Conservation (phyloP, 1,140 invertebrate species). For the Helicoverpa armigera region DNA sequence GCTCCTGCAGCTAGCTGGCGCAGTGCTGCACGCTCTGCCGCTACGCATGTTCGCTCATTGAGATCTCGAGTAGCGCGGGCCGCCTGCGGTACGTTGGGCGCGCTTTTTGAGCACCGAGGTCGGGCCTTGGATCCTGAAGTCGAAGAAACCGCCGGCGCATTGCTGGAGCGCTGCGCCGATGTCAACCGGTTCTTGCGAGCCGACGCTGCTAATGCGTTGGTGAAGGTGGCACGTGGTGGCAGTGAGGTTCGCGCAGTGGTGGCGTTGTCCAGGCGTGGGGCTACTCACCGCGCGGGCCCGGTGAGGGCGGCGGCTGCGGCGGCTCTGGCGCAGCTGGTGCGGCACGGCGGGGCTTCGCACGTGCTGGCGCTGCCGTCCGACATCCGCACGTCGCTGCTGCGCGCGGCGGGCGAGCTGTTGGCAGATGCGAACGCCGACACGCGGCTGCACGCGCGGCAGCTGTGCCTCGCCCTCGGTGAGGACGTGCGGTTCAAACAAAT, state of each 20-base stretch:
- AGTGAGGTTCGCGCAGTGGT: slow-evolving; percentile 77
- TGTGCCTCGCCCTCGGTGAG: slow-evolving; percentile 88
- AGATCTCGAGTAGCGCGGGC: slow-evolving; percentile 96
- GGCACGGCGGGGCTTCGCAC: slow-evolving; percentile 91
- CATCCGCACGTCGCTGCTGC: slow-evolving; percentile 92
- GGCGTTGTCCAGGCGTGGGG: slow-evolving; percentile 86
- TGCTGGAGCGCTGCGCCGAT: slow-evolving; percentile 96
- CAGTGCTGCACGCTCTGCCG: slow-evolving; percentile 89
- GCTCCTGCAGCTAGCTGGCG: slow-evolving; percentile 87
- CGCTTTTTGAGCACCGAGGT: slow-evolving; percentile 91
- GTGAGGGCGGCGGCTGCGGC: slow-evolving; percentile 93
- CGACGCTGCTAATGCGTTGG: slow-evolving; percentile 94
- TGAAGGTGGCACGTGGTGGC: slow-evolving; percentile 92
- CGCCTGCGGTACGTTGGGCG: slow-evolving; percentile 92
- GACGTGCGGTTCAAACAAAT: slow-evolving; percentile 89
- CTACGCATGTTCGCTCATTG: slow-evolving; percentile 94
- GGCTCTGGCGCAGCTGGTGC: slow-evolving; percentile 90
- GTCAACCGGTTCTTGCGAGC: slow-evolving; percentile 96
- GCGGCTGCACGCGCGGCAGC: slow-evolving; percentile 90
- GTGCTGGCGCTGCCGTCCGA: slow-evolving; percentile 92
- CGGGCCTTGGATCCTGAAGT: slow-evolving; percentile 94
- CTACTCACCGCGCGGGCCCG: slow-evolving; percentile 94
- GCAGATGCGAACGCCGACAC: slow-evolving; percentile 95
- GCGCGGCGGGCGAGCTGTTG: slow-evolving; percentile 93
- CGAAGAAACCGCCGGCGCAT: slow-evolving; percentile 93